Evolutionary conservation across 2,888 invertebrate species (phyloP), one percentile per base, ranked within the genome.

Genomic region (Nymphalis urticae): DNA sequence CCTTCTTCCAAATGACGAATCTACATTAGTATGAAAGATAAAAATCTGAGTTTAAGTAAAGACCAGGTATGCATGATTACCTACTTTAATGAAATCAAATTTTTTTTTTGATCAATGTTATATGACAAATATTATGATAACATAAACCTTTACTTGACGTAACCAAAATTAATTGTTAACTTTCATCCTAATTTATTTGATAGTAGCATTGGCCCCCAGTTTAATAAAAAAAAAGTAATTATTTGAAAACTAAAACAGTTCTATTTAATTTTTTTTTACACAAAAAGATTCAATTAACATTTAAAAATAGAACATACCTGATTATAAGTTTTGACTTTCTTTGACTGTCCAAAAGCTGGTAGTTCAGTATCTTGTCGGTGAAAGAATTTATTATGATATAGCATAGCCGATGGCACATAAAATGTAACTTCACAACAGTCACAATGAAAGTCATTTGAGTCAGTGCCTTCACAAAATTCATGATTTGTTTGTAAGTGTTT

Each of bases 391-490:
- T 90, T 92, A 76, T 95, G 95, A 78, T 95, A 94, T 66, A 93
- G 81, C 81, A 94, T 92, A 0, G 95, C 95, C 56, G 93, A 87
- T 5, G 90, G 82, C 48, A 92, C 84, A 77, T 90, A 93, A 82
- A 95, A 95, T 66, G 92, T 83, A 13, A 94, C 94, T 75, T 90
- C 85, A 76, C 95, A 95, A 61, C 89, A 87, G 65, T 93, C 90
- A 79, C 95, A 95, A 47, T 85, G 85, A 61, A 90, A 89, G 24
- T 77, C 75, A n/a, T 75, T 84, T 2, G 79, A 75, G 53, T 80
- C 67, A 8, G 62, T 75, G 24, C n/a, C 75, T 59, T 77, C 77
- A 67, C 75, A 76, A 9, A 76, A 75, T 10, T 84, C 80, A 75
- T 95, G 95, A 8, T 83, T 89, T 61, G 84, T 79, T 72, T 84